Percentiles rank a stretch among this genome's conserved stretches.
phyloP scores from a whole-genome alignment of 2,113 vertebrate genomes.

The Antechinus stuartii region DNA sequence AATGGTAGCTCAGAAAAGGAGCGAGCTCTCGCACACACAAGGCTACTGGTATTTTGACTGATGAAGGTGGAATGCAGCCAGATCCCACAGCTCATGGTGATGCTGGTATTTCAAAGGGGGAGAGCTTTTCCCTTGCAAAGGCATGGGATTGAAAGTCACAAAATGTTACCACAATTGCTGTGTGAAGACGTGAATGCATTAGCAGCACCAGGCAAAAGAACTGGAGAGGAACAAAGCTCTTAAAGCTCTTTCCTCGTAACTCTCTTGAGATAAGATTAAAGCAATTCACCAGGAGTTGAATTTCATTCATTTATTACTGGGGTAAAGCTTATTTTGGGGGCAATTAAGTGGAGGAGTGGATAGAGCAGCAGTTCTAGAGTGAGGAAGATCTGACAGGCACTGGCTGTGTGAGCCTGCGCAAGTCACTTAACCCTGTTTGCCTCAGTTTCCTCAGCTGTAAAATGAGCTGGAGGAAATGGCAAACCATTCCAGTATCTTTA shows the following conservation, averaged over 20 bases:
- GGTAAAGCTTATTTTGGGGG: neutral
- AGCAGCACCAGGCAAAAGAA: neutral
- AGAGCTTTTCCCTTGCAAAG: conserved; percentile 52
- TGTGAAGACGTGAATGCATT: neutral
- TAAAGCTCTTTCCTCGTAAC: neutral
- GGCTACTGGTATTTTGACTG: neutral
- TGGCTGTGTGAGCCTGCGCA: no score
- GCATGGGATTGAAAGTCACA: conserved; percentile 40
- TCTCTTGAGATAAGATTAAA: neutral
- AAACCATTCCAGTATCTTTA: no score
- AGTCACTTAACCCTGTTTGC: no score
- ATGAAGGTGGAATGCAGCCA: conserved; percentile 36
- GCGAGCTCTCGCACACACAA: neutral
- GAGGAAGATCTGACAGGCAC: no score
- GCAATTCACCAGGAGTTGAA: neutral
- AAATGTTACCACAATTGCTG: neutral
- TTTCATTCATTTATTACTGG: neutral
- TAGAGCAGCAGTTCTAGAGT: no score
- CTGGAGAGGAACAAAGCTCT: neutral
- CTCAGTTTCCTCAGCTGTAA: no score
- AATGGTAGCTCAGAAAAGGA: conserved; percentile 43
- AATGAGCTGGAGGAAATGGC: no score
- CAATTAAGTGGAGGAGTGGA: neutral
- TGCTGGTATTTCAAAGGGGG: neutral
- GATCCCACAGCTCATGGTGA: neutral